These are phyloP conservation scores for Tinamus guttatus DNA, from an alignment of 2,113 vertebrate genomes.

Conservation along the genomic window DNA sequence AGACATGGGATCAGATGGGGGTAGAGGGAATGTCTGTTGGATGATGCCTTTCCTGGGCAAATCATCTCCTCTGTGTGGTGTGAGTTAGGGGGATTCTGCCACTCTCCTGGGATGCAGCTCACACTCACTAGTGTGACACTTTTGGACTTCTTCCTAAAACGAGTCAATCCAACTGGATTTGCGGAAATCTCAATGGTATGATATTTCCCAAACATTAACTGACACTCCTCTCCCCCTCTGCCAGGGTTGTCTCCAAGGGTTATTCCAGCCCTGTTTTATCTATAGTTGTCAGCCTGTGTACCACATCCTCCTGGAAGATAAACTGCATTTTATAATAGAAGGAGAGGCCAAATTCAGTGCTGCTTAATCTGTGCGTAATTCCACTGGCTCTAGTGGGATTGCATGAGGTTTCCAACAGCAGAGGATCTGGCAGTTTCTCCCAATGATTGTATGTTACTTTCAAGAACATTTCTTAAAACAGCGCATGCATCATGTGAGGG, in stretches of 20 bases:
- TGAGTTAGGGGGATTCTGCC: constrained; percentile 53
- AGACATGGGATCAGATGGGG: not conserved
- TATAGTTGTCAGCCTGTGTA: not conserved
- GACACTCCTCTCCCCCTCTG: not conserved
- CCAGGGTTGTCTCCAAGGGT: not conserved
- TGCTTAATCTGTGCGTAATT: constrained; percentile 29
- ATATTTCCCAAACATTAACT: constrained; percentile 46
- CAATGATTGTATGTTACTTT: not conserved
- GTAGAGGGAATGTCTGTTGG: not conserved
- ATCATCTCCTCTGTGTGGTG: constrained; percentile 47
- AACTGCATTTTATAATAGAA: constrained; percentile 21
- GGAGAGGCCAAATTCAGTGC: not conserved
- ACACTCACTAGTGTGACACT: not conserved
- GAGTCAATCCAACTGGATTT: constrained; percentile 41
- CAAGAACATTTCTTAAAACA: constrained; percentile 22
- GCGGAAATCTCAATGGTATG: constrained; percentile 36
- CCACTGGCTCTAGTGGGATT: constrained; percentile 7
- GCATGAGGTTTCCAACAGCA: constrained; percentile 15
- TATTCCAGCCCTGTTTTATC: constrained; percentile 22
- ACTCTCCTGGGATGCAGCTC: constrained; percentile 12
- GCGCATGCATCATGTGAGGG: not conserved
- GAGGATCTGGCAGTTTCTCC: constrained; percentile 4
- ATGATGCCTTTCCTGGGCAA: constrained; percentile 42
- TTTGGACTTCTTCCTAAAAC: not conserved
- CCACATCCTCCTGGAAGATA: constrained; percentile 16